Evolutionary conservation across 2,113 vertebrate species (phyloP).

Genomic region (Rostratula benghalensis): DNA sequence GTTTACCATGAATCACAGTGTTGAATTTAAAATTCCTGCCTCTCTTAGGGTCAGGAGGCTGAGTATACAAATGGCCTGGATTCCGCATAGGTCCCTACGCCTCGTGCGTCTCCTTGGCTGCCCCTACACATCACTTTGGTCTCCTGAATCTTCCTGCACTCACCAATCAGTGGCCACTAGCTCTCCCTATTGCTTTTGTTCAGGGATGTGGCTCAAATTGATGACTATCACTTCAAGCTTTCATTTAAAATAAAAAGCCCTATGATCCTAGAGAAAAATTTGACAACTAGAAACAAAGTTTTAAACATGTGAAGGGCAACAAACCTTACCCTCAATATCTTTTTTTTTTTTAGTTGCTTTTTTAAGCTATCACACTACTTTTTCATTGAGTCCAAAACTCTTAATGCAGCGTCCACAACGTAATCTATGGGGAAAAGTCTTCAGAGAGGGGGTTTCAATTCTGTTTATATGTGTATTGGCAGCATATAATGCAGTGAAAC

Average conservation of each 20-base stretch:
- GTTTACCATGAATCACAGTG: neutral
- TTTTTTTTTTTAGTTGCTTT: neutral
- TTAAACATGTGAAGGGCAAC: neutral
- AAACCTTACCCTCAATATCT: neutral
- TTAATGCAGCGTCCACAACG: neutral
- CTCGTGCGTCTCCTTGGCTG: neutral
- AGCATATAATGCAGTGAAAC: neutral
- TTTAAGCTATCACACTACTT: neutral
- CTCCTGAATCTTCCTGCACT: rapidly evolving
- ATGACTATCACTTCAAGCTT: neutral
- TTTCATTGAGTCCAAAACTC: neutral
- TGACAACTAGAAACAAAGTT: neutral
- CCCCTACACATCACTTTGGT: neutral
- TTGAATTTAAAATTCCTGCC: neutral
- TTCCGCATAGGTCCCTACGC: rapidly evolving
- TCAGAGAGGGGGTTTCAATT: neutral
- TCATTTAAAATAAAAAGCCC: neutral
- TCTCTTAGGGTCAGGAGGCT: neutral
- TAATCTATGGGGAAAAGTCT: neutral
- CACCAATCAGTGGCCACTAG: neutral
- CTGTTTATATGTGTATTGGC: neutral
- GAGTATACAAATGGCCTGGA: neutral
- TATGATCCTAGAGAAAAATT: neutral
- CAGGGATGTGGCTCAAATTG: neutral
- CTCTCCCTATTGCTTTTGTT: neutral